A percentile compares a stretch with the other conserved stretches of the same genome.
These are phyloP conservation scores for Semnornis frantzii DNA, from an alignment of 2,113 vertebrate species.

Conservation along the genomic window DNA sequence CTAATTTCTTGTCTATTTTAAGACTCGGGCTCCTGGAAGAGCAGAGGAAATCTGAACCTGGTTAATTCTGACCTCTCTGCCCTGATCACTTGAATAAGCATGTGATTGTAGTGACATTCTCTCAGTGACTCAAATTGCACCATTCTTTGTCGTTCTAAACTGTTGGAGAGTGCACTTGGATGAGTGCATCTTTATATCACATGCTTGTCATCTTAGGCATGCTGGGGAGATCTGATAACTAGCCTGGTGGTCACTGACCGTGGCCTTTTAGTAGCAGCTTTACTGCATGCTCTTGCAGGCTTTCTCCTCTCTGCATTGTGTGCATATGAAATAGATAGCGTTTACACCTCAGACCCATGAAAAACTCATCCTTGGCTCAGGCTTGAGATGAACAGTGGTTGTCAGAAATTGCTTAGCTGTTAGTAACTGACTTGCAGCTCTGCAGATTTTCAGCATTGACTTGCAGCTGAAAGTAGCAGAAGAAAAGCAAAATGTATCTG, in stretches of 20 bases:
- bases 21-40: not conserved
- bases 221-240: not conserved
- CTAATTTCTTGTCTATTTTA: not conserved
- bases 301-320: not conserved
- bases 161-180: not conserved
- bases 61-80: not conserved
- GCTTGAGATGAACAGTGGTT: not conserved
- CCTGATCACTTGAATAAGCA: not conserved
- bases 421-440: not conserved
- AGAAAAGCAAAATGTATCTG: not conserved
- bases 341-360: fast-evolving
- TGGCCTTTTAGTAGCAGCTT: not conserved
- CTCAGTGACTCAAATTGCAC: not conserved
- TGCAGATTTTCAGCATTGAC: not conserved
- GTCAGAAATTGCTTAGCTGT: not conserved
- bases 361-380: not conserved
- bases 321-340: not conserved
- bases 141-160: not conserved
- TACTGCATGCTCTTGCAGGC: not conserved
- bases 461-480: not conserved
- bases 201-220: not conserved
- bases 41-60: not conserved
- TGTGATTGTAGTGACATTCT: not conserved
- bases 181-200: not conserved
- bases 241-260: fast-evolving